A percentile compares a stretch with the other conserved stretches of the same genome.
These are phyloP conservation scores for Orius laevigatus DNA, from an alignment of 1,140 invertebrate species.

Conservation along the genomic window DNA sequence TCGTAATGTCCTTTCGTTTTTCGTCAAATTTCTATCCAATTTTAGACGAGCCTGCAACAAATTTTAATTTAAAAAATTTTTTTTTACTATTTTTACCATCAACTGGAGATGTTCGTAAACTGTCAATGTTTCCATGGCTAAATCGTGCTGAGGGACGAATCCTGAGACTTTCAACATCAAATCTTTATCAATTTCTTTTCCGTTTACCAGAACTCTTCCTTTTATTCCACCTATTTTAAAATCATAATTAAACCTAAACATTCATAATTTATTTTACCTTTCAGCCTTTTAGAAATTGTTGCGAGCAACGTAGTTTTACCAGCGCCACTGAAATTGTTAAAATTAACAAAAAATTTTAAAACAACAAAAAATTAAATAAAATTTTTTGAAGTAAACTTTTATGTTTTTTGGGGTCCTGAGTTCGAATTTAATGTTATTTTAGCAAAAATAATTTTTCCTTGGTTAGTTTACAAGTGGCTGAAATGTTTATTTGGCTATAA, in stretches of 20 bases:
- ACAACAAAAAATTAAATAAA: constrained; percentile 8
- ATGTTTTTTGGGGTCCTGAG: too few species aligned
- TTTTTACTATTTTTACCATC: constrained; percentile 39
- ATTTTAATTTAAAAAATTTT: background rate
- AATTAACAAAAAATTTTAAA: constrained; percentile 27
- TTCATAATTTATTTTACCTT: constrained; percentile 26
- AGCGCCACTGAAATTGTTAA: constrained; percentile 52
- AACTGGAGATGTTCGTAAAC: constrained; percentile 56
- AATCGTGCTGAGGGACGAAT: constrained; percentile 54
- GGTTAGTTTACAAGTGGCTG: too few species aligned
- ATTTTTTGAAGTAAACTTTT: constrained; percentile 21
- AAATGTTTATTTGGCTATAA: too few species aligned
- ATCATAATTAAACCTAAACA: constrained; percentile 6
- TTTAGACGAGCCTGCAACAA: constrained; percentile 20
- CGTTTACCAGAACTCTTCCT: constrained; percentile 50
- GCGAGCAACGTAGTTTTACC: constrained; percentile 61
- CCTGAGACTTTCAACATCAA: constrained; percentile 50
- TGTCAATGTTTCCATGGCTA: constrained; percentile 47
- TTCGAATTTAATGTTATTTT: too few species aligned
- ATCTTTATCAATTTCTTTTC: constrained; percentile 36
- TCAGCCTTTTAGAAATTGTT: constrained; percentile 45
- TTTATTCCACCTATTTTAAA: constrained; percentile 29
- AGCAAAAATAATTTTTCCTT: too few species aligned
- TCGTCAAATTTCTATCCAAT: constrained; percentile 27
- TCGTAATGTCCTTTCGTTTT: constrained; percentile 20